Evolutionary conservation across 2,113 vertebrate genomes (phyloP).

Genomic region (Alosa alosa): DNA sequence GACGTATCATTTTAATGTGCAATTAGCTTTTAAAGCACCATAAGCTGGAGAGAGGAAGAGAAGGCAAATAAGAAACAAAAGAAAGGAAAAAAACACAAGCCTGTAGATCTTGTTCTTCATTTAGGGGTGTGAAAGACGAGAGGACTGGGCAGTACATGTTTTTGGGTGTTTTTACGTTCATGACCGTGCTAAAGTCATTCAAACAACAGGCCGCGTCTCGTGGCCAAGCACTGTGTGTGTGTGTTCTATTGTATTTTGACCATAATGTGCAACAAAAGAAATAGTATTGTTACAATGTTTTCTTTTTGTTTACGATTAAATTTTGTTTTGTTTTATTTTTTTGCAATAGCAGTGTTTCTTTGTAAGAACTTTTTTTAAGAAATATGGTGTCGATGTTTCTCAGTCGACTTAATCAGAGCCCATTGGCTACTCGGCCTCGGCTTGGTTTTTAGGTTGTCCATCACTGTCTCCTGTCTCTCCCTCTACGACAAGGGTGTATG

Average conservation of each 20-base stretch:
- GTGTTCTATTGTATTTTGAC: conserved; percentile 80
- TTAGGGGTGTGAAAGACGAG: background rate
- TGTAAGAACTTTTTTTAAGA: conserved; percentile 75
- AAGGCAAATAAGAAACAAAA: conserved; percentile 33
- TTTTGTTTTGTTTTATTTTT: conserved; percentile 67
- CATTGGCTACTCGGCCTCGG: conserved; percentile 46
- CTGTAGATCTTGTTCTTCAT: background rate
- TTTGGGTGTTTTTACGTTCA: conserved; percentile 72
- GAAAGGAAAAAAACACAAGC: conserved; percentile 19
- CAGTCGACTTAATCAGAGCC: conserved; percentile 58
- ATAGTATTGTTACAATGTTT: background rate
- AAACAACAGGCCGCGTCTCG: conserved; percentile 68
- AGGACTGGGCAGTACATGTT: conserved; percentile 72
- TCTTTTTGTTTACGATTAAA: conserved; percentile 65
- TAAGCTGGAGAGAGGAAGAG: conserved; percentile 62
- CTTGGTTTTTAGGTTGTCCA: conserved; percentile 52
- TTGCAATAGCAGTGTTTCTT: conserved; percentile 80
- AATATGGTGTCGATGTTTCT: conserved; percentile 76
- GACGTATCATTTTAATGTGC: conserved; percentile 57
- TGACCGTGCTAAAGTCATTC: conserved; percentile 74
- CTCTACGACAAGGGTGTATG: conserved; percentile 51
- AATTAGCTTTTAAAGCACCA: conserved; percentile 70
- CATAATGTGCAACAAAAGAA: conserved; percentile 69
- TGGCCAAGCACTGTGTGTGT: conserved; percentile 78
- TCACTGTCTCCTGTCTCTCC: conserved; percentile 44